Evolutionary conservation across 1,140 invertebrate species (phyloP).

Genomic region (Bombus impatiens): DNA sequence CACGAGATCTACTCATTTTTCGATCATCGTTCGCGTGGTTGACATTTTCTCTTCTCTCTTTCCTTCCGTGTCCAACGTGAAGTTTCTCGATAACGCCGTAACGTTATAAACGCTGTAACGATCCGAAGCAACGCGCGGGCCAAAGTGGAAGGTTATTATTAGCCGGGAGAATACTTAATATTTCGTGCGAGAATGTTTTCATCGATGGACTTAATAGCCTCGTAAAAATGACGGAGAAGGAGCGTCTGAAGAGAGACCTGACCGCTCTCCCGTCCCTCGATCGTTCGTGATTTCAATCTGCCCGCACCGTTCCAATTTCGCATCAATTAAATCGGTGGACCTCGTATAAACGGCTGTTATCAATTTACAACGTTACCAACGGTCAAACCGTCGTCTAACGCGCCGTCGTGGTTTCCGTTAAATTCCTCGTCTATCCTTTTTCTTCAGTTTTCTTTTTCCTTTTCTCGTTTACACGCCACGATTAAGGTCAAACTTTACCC

Average conservation of each 20-base stretch:
- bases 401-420: conserved; percentile 30
- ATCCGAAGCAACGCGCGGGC: no score
- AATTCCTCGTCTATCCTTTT: background rate
- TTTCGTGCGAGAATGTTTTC: conserved; percentile 71
- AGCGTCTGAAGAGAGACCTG: conserved; percentile 33
- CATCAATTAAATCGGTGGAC: conserved; percentile 70
- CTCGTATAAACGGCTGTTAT: conserved; percentile 55
- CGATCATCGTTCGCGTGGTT: no score
- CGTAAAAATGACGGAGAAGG: conserved; percentile 67
- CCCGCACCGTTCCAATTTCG: conserved; percentile 61
- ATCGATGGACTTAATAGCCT: conserved; percentile 73
- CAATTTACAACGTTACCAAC: conserved; percentile 70
- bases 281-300: conserved; percentile 59
- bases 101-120: no score
- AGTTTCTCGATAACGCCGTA: no score
- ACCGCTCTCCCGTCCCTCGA: background rate
- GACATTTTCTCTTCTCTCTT: no score
- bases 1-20: no score
- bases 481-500: no score
- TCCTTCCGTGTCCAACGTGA: accelerated
- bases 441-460: background rate
- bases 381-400: conserved; percentile 58
- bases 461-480: conserved; percentile 3
- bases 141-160: conserved; percentile 48
- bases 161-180: conserved; percentile 69